These are phyloP conservation scores for Drosophila lutescens DNA, from an alignment of 2,888 invertebrate species.

Conservation along the genomic window DNA sequence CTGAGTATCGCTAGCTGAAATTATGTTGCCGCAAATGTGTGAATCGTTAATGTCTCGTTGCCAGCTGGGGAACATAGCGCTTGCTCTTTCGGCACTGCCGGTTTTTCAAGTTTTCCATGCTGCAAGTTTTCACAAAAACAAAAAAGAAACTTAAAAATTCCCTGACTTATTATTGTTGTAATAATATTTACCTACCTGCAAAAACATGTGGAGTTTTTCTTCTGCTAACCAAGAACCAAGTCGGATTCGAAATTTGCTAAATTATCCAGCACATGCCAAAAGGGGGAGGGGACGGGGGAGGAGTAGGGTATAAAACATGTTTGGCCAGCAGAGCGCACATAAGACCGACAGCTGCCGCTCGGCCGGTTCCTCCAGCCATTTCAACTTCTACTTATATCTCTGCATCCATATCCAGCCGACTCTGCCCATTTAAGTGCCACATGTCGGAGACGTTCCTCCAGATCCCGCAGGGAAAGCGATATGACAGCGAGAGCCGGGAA, in stretches of 20 bases:
- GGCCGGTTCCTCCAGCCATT: constrained; percentile 40
- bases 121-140: constrained; percentile 55
- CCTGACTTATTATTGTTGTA: constrained; percentile 24
- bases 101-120: constrained; percentile 77
- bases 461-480: constrained; percentile 42
- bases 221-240: constrained; percentile 26
- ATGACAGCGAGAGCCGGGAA: constrained; percentile 37
- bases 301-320: constrained; percentile 58
- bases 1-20: constrained; percentile 56
- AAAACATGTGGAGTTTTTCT: constrained; percentile 31
- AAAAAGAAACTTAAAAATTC: constrained; percentile 3
- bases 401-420: constrained; percentile 23
- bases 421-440: constrained; percentile 74
- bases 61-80: constrained; percentile 49
- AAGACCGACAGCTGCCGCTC: constrained; percentile 67
- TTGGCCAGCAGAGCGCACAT: constrained; percentile 51
- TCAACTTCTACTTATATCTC: constrained; percentile 11
- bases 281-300: constrained; percentile 6
- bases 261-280: constrained; percentile 48
- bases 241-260: constrained; percentile 44
- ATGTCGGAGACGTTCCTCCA: constrained; percentile 49
- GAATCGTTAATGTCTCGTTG: constrained; percentile 75
- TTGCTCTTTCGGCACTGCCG: constrained; percentile 55
- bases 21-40: constrained; percentile 74
- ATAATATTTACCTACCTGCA: constrained; percentile 69